Evolutionary conservation across 2,888 invertebrate genomes (phyloP).

Genomic region (Hymenopus coronatus): DNA sequence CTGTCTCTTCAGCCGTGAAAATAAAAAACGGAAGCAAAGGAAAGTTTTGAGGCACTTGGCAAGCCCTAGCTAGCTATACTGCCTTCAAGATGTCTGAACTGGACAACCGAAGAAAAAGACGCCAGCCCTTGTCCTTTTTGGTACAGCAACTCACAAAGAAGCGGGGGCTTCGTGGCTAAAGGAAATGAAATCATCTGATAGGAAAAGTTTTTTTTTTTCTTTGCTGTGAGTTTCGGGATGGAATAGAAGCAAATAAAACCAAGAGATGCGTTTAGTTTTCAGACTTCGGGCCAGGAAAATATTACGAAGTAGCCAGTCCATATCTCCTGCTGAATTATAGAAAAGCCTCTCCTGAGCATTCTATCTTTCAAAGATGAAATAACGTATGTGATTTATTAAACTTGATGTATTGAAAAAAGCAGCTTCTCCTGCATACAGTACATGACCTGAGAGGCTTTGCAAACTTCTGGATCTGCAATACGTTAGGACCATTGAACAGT

Average conservation of each 20-base stretch:
- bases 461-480: no score
- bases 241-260: not conserved
- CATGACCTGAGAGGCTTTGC: not conserved
- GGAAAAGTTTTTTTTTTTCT: not conserved
- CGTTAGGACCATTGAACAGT: no score
- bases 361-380: not conserved
- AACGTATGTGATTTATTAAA: not conserved
- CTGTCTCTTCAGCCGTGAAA: slow-evolving; percentile 26
- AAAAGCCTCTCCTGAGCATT: not conserved
- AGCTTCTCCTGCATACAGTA: not conserved
- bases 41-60: not conserved
- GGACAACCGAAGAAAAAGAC: not conserved
- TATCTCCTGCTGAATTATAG: not conserved
- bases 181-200: not conserved
- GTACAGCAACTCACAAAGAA: not conserved
- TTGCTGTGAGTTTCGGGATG: not conserved
- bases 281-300: not conserved
- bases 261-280: not conserved
- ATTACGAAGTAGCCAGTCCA: not conserved
- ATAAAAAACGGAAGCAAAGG: slow-evolving; percentile 21
- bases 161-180: not conserved
- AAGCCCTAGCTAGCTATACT: not conserved
- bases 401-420: not conserved
- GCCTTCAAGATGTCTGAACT: not conserved
- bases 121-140: not conserved